These are phyloP conservation scores for Pangasianodon hypophthalmus DNA, from an alignment of 2,113 vertebrate species.

Conservation along the genomic window DNA sequence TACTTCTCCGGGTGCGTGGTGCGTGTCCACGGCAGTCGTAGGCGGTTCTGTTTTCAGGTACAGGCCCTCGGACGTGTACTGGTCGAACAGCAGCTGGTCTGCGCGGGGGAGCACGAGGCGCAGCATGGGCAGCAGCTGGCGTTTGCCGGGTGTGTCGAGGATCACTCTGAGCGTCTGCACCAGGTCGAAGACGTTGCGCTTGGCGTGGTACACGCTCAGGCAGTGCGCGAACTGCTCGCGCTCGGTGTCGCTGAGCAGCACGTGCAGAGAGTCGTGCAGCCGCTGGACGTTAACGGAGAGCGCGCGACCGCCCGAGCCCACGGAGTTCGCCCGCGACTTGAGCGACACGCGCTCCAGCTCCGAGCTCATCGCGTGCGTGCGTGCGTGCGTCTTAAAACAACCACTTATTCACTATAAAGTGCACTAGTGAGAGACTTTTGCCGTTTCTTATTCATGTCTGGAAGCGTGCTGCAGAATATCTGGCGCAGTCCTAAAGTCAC, in stretches of 20 bases:
- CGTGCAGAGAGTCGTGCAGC: constrained; percentile 86
- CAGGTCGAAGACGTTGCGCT: constrained; percentile 92
- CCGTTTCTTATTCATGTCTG: background rate
- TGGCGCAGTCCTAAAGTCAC: constrained; percentile 1
- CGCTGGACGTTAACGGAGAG: constrained; percentile 88
- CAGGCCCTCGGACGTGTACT: constrained; percentile 90
- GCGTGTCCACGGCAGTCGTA: constrained; percentile 52
- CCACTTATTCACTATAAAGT: background rate
- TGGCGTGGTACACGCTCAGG: constrained; percentile 88
- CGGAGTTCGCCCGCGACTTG: constrained; percentile 76
- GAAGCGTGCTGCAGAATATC: background rate
- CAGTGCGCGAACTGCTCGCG: constrained; percentile 91
- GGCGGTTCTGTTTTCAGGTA: constrained; percentile 77
- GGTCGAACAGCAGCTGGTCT: constrained; percentile 93
- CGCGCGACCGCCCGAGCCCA: constrained; percentile 75
- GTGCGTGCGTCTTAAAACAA: background rate
- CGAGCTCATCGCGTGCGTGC: constrained; percentile 75
- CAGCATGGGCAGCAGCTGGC: constrained; percentile 88
- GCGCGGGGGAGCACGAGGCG: constrained; percentile 90
- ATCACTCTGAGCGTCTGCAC: constrained; percentile 87
- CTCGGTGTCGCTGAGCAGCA: constrained; percentile 85
- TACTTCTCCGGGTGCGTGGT: constrained; percentile 49
- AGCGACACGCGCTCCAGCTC: constrained; percentile 80
- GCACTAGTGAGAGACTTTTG: background rate
- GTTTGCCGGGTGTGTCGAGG: constrained; percentile 80